phyloP scores from a whole-genome alignment of 2,797 vertebrate genomes.

The Tiaroga cobitis region DNA sequence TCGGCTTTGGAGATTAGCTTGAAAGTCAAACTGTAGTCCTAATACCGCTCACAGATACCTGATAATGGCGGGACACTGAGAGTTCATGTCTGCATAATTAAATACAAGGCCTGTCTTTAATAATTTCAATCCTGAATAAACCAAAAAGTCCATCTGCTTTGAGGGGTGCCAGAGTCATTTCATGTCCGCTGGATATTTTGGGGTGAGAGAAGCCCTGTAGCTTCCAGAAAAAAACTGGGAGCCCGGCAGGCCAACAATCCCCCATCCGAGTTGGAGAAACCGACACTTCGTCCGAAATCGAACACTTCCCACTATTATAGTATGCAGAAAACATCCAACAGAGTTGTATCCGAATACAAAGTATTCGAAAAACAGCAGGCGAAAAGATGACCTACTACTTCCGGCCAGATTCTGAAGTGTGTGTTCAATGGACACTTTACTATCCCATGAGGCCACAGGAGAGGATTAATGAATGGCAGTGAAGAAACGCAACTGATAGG shows the following conservation, averaged over 20 bases:
- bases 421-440: neutral
- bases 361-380: neutral
- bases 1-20: slow-evolving; percentile 26
- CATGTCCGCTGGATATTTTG: slow-evolving; percentile 32
- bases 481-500: neutral
- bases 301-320: neutral
- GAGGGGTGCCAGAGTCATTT: slow-evolving; percentile 1
- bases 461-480: neutral
- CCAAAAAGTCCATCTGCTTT: slow-evolving; percentile 41
- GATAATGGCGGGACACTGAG: neutral
- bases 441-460: neutral
- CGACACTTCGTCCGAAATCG: neutral
- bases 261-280: slow-evolving; percentile 7
- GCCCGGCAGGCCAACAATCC: slow-evolving; percentile 4
- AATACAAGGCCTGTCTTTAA: slow-evolving; percentile 1
- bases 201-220: slow-evolving; percentile 1
- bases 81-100: slow-evolving; percentile 42
- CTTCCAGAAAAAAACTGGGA: slow-evolving; percentile 16
- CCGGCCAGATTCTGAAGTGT: neutral
- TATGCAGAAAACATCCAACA: too few species aligned
- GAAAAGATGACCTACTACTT: neutral
- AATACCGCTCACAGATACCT: slow-evolving; percentile 6
- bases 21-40: slow-evolving; percentile 18
- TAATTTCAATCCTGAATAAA: slow-evolving; percentile 33
- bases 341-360: neutral